Evolutionary conservation across 2,888 invertebrate species (phyloP).

Genomic region (Rhamphomyia laevipes): DNA sequence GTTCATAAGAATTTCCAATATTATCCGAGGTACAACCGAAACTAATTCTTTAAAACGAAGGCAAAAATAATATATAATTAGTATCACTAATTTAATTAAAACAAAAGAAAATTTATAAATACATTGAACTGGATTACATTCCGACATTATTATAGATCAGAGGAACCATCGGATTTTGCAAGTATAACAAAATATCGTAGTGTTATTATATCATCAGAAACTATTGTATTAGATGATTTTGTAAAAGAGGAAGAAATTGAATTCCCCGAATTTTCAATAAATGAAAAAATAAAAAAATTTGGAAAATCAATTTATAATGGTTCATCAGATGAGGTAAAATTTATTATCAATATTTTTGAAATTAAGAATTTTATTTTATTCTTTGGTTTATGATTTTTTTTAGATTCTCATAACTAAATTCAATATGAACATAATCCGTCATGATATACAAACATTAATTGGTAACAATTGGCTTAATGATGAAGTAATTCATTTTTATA

Average conservation of each 20-base stretch:
- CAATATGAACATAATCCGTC: conserved; percentile 52
- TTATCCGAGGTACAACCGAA: background rate
- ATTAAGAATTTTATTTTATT: background rate
- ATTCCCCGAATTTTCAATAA: conserved; percentile 52
- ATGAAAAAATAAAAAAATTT: conserved; percentile 50
- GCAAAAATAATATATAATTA: background rate
- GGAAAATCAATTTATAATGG: conserved; percentile 46
- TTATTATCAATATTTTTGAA: background rate
- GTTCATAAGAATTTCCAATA: background rate
- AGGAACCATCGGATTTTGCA: conserved; percentile 18
- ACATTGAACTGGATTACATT: too few species aligned
- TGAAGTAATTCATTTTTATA: conserved; percentile 92
- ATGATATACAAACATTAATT: conserved; percentile 70
- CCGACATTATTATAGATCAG: conserved; percentile 12
- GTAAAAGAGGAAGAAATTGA: conserved; percentile 40
- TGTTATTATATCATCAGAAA: conserved; percentile 17
- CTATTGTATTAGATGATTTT: conserved; percentile 41
- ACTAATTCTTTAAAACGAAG: background rate
- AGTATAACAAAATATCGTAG: conserved; percentile 26
- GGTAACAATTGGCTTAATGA: conserved; percentile 93
- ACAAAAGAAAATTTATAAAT: background rate
- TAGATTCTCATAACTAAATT: conserved; percentile 38
- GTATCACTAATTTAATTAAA: background rate
- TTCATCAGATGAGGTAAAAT: conserved; percentile 54
- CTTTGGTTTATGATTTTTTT: background rate